Base-by-base conservation (phyloP, 2,888 invertebrate genomes). In the Bombyx huttoni region DNA sequence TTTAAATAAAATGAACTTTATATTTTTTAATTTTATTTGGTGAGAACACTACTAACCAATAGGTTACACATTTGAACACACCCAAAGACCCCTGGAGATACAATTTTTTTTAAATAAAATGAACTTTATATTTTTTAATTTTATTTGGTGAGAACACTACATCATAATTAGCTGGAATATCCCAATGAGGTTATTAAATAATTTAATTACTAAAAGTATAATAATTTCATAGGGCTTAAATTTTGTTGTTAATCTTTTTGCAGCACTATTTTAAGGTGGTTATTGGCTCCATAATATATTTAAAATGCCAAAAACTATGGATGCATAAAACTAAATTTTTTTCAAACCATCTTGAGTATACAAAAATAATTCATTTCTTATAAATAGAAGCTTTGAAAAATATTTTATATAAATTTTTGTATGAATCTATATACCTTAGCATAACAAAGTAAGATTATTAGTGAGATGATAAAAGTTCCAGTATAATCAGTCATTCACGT, bases 321-420 rank as follows among this genome's bases (percentile, higher is more conserved):
- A 85, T 76, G 77, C 80, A 80, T 72, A 81, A 76, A 70, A 75
- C 71, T 73, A 68, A 64, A 64, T 70, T 65, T 64, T 68, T 24
- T 24, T 24, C 24, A 24, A 68, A 57, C 58, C 60, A 63, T 66
- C 53, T 77, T 79, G 78, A 81, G 81, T 77, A 54, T 85, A 85
- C 75, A 85, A 85, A 87, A 85, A 86, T 86, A 85, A 84, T 78
- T 78, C 67, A 78, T 78, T 68, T 76, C 67, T 75, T 80, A 70
- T 82, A 86, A 85, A 82, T 84, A 87, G 87, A 87, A 86, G 84
- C 85, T 79, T 85, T 73, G 83, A 84, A 82, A 85, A 84, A 84
- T 83, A 81, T 75, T 67, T 74, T 78, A 64, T 68, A 73, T 68
- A 66, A 72, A 60, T 70, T 71, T 67, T 74, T 64, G 60, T 75